phyloP scores from a whole-genome alignment of 1,140 invertebrate species.

The Hyposmocoma kahamanoa region DNA sequence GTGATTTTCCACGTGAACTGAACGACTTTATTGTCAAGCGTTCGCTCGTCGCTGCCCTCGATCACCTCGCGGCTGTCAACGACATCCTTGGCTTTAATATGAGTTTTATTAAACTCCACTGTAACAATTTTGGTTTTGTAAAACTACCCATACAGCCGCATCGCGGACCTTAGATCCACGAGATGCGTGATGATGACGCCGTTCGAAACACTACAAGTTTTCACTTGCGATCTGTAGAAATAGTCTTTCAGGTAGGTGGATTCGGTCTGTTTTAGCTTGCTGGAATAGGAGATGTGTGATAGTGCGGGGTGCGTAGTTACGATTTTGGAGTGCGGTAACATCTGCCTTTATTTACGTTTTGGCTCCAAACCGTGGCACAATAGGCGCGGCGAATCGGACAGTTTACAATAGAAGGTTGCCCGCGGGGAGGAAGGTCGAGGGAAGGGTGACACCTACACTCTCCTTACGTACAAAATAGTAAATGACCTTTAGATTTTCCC shows the following conservation, averaged over 20 bases:
- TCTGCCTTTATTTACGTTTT: conserved; percentile 72
- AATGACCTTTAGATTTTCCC: conserved; percentile 39
- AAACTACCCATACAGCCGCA: conserved; percentile 59
- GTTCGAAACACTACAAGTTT: not conserved
- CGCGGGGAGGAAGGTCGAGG: conserved; percentile 5
- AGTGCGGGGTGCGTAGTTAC: conserved; percentile 27
- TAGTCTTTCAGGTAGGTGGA: not conserved
- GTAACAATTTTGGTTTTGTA: conserved; percentile 64
- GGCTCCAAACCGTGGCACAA: conserved; percentile 58
- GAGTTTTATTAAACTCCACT: conserved; percentile 58
- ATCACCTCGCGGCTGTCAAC: conserved; percentile 39
- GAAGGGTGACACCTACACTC: not conserved
- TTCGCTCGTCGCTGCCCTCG: no score
- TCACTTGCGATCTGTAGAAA: not conserved
- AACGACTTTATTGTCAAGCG: not conserved
- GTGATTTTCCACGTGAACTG: no score
- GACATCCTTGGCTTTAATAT: conserved; percentile 56
- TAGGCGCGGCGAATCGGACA: conserved; percentile 57
- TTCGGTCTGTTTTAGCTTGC: conserved; percentile 20
- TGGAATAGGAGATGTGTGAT: no score
- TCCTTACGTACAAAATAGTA: conserved; percentile 43
- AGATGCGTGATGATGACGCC: conserved; percentile 17
- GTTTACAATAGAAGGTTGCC: conserved; percentile 43
- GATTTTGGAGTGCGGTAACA: conserved; percentile 67
- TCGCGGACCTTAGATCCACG: conserved; percentile 32